Base-by-base conservation (phyloP, 2,113 vertebrate genomes). In the Coryphaenoides rupestris region DNA sequence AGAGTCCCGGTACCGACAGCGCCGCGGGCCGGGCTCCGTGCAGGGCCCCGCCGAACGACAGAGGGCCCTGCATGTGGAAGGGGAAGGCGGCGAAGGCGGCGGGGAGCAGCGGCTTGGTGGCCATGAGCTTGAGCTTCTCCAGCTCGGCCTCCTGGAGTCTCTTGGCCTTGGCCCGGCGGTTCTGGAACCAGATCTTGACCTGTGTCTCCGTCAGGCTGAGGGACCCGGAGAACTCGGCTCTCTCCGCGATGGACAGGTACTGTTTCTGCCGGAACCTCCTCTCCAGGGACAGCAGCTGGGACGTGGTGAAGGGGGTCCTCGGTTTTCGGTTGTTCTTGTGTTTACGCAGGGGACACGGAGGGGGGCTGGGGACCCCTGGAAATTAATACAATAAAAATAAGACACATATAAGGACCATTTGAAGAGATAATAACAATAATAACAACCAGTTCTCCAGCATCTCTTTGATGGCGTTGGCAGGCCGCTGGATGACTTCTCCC, bases 401-500 rank as follows among this genome's bases (percentile, higher is more conserved):
- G n/a, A n/a, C n/a, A n/a, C n/a, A n/a, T n/a, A n/a, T n/a, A n/a
- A n/a, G n/a, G n/a, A n/a, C n/a, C n/a, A n/a, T n/a, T n/a, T n/a
- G n/a, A n/a, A n/a, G n/a, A n/a, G n/a, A n/a, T n/a, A n/a, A n/a
- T n/a, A n/a, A n/a, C n/a, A n/a, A n/a, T n/a, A 40, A 9, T 12
- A 33, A 7, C 7, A 86, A 98, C 96, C 96, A 96, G 87, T 98
- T 99, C 67, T 99, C 96, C 14, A 98, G 85, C 93, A 99, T 89
- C 75, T 98, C 96, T 81, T 99, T 99, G 60, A 98, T 94, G 10
- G 93, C 96, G 73, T 99, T 99, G 1, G 95, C 94, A n/a, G 96
- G 96, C 26, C 96, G 87, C 84, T 99, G 96, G 70, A 98, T 99
- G 5, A 98, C 95, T 75, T 99, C 96, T 19, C 96, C 96, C 1